Evolutionary conservation across 2,888 invertebrate species (phyloP), one percentile per base, ranked within the genome.

Genomic region (Parnassius orleans): DNA sequence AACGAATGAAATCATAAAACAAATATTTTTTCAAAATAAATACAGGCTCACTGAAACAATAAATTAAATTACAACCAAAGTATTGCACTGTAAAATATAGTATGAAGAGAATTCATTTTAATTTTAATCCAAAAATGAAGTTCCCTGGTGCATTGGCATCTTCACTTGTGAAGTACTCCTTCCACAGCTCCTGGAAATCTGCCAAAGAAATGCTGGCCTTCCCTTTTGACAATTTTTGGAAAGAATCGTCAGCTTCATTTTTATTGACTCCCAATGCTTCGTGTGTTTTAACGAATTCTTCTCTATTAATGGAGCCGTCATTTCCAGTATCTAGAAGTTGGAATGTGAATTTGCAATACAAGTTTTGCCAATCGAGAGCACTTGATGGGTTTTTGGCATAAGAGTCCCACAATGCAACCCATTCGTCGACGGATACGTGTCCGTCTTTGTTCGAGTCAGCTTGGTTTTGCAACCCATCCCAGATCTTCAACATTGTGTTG

Each of bases 301-400:
- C 93, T 69, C 93, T 94, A 81, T 96, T 96, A 76, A 96, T 96
- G 71, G 93, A 93, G 56, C 95, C 95, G 76, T 96, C 96, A 65
- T 95, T 95, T 73, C 95, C 95, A 67, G 95, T 95, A 76, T 96
- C 96, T 78, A 96, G 95, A 70, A 96, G 91, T 74, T 95, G 95
- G 80, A 96, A 96, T 94, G 96, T 95, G 84, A 96, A 95, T 76
- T 95, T 93, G 94, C 95, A 94, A 84, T 96, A 96, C 61, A 93
- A 92, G 69, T 93, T 93, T 80, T 96, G 96, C 96, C 96, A 96
- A 68, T 95, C 95, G 67, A 94, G 91, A 43, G 95, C 94, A 63
- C 93, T 92, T 66, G 93, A 93, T n/a, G 95, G 94, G 74, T 94
- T 93, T 80, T 94, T 94, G 64, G 94, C 93, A 76, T 93, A 95